Base-by-base conservation (phyloP, 2,113 vertebrate species). In the Pelecanus crispus region DNA sequence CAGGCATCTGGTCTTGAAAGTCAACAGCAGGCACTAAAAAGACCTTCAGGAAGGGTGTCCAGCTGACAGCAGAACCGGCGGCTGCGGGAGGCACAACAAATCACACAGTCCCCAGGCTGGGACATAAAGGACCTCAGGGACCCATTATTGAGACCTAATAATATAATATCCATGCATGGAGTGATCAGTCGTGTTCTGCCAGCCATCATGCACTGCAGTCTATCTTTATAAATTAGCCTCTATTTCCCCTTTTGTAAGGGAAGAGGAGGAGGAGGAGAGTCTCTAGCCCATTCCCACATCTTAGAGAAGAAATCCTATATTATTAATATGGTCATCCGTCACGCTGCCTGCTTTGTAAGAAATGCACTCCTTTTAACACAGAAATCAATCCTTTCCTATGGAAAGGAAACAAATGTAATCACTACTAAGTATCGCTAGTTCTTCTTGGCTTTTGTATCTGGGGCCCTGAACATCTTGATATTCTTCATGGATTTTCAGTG, bases 371-470 rank as follows among this genome's bases (percentile, higher is more conserved):
- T 77, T 79, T 70, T 58, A 90, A 66, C 70, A 52, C 50, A 73
- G 81, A 81, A 95, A 94, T 90, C 81, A 88, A 59, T 90, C 78
- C 81, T 73, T 95, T 92, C 70, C 86, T 82, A 29, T 66, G 61
- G 79, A 94, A 90, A 95, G 49, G 67, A 94, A 92, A 50, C 36
- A 74, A 95, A 62, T 20, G 19, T 28, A 81, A 91, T 93, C 66
- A 71, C 74, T 50, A 31, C 19, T 62, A 55, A 90, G 40, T 53
- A 73, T 26, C 13, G 1, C 55, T 90, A 31, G 67, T 78, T 49
- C 82, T 91, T 49, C 49, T 90, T 94, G 84, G 81, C 47, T 94
- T 94, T 92, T 72, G 9, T 45, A 31, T 29, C 71, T 83, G 58
- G 20, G 26, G 78, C 62, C 25, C 50, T 13, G 55, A 85, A 81